phyloP scores from a whole-genome alignment of 64 coral and sea anemone species.

The Actinia equina region DNA sequence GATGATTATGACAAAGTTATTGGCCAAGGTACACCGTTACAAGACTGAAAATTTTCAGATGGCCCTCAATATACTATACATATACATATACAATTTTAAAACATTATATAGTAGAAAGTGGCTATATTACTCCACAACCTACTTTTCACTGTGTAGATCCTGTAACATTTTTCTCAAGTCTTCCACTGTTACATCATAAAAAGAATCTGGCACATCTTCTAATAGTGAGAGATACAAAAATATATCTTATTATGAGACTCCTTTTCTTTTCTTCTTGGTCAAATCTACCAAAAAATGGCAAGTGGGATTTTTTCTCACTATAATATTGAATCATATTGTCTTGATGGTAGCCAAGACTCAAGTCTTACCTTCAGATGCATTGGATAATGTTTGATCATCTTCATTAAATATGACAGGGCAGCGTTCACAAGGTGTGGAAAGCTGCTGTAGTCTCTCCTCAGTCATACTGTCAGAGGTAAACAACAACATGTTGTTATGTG shows the following conservation, averaged over 20 bases:
- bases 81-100: too few species aligned
- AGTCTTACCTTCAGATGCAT: conserved; percentile 45
- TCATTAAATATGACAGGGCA: conserved; percentile 66
- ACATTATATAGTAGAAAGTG: too few species aligned
- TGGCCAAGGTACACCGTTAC: too few species aligned
- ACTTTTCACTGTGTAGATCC: conserved; percentile 85
- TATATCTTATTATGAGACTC: not conserved
- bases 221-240: not conserved
- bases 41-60: too few species aligned
- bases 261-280: too few species aligned
- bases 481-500: not conserved
- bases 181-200: conserved; percentile 88
- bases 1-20: too few species aligned
- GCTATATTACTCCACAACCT: too few species aligned
- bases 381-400: conserved; percentile 49
- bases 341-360: not conserved
- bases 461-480: conserved; percentile 2
- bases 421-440: conserved; percentile 67
- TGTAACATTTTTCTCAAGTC: conserved; percentile 82
- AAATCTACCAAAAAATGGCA: too few species aligned
- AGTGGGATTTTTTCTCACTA: too few species aligned
- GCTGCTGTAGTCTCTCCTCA: conserved; percentile 43
- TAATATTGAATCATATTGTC: not conserved
- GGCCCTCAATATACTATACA: too few species aligned
- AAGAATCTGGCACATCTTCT: conserved; percentile 79